These are phyloP conservation scores for Arbacia lixula DNA, from an alignment of 53 echinoderm and acorn worm species.

Conservation along the genomic window DNA sequence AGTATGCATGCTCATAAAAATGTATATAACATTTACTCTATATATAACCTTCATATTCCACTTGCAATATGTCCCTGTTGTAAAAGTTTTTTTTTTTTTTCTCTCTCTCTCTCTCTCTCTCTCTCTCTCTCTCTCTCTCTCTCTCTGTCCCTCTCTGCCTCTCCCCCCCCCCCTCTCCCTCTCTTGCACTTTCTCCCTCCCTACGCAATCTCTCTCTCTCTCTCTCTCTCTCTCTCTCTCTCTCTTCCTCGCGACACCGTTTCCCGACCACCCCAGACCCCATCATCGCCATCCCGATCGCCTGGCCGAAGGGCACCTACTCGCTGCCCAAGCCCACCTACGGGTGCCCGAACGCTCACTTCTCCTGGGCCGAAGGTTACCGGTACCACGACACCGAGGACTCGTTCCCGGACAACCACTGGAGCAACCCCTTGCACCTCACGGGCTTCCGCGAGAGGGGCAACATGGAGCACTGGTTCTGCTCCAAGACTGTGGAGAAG, in stretches of 20 bases:
- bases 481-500: conserved; percentile 64
- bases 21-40: too few species aligned
- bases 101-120: not conserved
- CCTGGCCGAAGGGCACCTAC: conserved; percentile 64
- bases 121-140: too few species aligned
- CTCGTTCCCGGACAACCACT: not conserved
- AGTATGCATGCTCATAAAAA: too few species aligned
- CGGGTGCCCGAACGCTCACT: conserved; percentile 44
- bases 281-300: conserved; percentile 35
- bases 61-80: not conserved
- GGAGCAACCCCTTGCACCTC: conserved; percentile 3
- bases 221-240: not conserved
- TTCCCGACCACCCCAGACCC: conserved; percentile 22
- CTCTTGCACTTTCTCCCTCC: too few species aligned
- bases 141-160: not conserved
- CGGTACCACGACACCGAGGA: conserved; percentile 76
- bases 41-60: too few species aligned
- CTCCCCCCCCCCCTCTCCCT: not conserved
- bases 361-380: conserved; percentile 44
- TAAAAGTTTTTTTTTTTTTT: not conserved
- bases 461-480: conserved; percentile 51
- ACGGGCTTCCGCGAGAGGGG: not conserved
- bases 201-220: too few species aligned
- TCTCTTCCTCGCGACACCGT: not conserved
- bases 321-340: conserved; percentile 35